Evolutionary conservation across 2,113 vertebrate species (phyloP).

Genomic region (Podiceps cristatus): DNA sequence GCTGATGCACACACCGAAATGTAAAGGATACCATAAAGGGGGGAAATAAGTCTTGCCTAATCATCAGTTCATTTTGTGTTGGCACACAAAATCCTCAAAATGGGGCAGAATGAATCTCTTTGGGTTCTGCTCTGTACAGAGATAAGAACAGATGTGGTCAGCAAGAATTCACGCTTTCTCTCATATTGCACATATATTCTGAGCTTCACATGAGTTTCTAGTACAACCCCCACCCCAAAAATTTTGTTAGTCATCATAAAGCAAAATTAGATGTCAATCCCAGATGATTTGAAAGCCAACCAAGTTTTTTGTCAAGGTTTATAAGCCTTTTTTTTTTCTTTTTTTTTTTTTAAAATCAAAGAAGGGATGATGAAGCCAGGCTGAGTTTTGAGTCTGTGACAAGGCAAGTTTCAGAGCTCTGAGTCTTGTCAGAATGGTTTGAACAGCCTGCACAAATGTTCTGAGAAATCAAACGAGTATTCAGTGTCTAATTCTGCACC

Average conservation of each 20-base stretch:
- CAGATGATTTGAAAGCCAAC: not conserved
- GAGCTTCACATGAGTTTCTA: not conserved
- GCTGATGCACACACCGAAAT: not conserved
- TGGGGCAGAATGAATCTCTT: not conserved
- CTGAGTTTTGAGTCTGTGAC: not conserved
- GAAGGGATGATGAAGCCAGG: not conserved
- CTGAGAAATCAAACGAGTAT: constrained; percentile 47
- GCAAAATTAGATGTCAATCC: not conserved
- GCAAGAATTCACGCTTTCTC: not conserved
- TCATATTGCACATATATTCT: not conserved
- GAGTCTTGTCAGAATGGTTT: not conserved
- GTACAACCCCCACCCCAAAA: not conserved
- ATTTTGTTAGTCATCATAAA: not conserved
- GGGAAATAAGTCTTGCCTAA: not conserved
- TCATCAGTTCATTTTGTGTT: constrained; percentile 3
- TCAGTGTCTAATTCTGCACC: constrained; percentile 2
- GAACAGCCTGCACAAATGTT: constrained; percentile 39
- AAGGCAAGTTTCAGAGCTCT: not conserved
- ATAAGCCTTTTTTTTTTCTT: not conserved
- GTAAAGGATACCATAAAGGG: not conserved
- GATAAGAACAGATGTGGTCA: not conserved
- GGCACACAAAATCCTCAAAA: not conserved
- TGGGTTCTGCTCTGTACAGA: not conserved
- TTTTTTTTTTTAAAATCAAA: not conserved
- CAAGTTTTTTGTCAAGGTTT: not conserved